Conservation (phyloP, 2,113 vertebrate genomes). For the Cheilinus undulatus region DNA sequence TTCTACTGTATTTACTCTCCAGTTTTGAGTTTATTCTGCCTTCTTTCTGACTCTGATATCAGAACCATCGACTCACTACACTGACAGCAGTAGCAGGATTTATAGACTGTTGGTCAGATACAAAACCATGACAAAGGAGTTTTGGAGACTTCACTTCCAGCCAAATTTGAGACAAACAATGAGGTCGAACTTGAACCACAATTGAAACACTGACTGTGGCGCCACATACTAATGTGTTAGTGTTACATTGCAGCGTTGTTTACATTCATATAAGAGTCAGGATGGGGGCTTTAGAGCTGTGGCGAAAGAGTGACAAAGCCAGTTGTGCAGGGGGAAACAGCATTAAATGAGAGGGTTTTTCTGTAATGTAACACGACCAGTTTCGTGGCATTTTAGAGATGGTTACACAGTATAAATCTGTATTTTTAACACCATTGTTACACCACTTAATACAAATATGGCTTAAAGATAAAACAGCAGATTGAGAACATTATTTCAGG, state of each 20-base stretch:
- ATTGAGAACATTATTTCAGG: too few species aligned
- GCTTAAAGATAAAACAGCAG: too few species aligned
- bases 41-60: background rate
- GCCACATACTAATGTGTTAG: constrained; percentile 3
- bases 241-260: background rate
- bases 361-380: constrained; percentile 42
- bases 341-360: background rate
- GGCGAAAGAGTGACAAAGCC: background rate
- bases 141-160: constrained; percentile 3
- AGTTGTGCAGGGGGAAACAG: background rate
- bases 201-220: constrained; percentile 3
- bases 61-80: background rate
- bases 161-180: constrained; percentile 14
- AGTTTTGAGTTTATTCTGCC: background rate
- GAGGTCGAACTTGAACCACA: constrained; percentile 11
- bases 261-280: background rate
- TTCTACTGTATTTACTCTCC: background rate
- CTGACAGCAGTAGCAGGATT: background rate
- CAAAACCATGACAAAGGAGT: background rate
- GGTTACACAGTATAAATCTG: background rate
- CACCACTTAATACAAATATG: too few species aligned
- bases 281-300: background rate
- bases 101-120: background rate
- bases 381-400: constrained; percentile 43
- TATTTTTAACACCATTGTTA: too few species aligned